Evolutionary conservation across 2,888 invertebrate species (phyloP).

Genomic region (Dynastes tityus): DNA sequence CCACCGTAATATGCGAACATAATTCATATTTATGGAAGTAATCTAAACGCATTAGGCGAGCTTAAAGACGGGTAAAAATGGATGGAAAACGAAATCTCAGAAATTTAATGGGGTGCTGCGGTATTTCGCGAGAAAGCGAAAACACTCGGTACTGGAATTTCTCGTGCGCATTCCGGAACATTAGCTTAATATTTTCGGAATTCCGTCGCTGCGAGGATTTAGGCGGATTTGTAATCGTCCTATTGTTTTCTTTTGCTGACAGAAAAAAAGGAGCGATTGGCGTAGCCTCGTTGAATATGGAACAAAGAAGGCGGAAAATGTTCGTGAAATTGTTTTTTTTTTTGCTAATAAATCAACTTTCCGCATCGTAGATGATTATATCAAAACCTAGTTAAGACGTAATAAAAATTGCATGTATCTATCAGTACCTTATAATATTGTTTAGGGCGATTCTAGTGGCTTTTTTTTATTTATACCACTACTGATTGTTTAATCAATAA

Average conservation of each 20-base stretch:
- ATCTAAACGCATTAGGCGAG: constrained; percentile 34
- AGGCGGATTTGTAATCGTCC: constrained; percentile 3
- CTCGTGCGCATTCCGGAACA: constrained; percentile 17
- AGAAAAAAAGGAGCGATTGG: not conserved
- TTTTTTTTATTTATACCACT: too few relatives aligned
- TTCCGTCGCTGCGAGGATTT: constrained; percentile 7
- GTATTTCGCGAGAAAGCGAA: constrained; percentile 31
- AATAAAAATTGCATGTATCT: too few relatives aligned
- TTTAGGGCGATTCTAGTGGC: too few relatives aligned
- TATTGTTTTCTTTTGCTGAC: not conserved
- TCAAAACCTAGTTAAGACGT: too few relatives aligned
- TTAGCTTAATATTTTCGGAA: constrained; percentile 19
- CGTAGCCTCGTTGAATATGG: not conserved
- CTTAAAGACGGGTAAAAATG: constrained; percentile 43
- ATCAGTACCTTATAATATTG: too few relatives aligned
- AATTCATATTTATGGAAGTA: constrained; percentile 46
- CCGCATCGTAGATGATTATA: too few relatives aligned
- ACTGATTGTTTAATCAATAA: too few relatives aligned
- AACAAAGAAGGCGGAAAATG: not conserved
- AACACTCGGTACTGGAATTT: constrained; percentile 10
- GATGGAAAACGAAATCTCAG: constrained; percentile 38
- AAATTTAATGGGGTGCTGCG: constrained; percentile 36
- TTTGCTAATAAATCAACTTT: too few relatives aligned
- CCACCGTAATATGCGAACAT: constrained; percentile 41
- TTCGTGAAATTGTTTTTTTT: too few relatives aligned